These are phyloP conservation scores for Trachemys scripta DNA, from an alignment of 2,113 vertebrate species.

Conservation along the genomic window DNA sequence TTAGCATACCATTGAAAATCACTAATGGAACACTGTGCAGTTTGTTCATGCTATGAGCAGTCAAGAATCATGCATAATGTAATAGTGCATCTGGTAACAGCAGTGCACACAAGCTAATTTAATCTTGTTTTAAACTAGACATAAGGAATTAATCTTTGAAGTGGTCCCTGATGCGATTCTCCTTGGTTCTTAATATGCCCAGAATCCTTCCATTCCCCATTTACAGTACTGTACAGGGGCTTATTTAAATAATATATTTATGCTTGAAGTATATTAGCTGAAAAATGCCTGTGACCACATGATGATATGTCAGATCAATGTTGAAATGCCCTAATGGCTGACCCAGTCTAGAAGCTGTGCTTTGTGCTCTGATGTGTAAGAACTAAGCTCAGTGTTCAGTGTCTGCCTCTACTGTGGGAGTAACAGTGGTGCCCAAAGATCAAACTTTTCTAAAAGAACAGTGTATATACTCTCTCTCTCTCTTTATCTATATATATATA, in stretches of 20 bases:
- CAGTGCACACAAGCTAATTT: slow-evolving; percentile 72
- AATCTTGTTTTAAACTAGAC: slow-evolving; percentile 79
- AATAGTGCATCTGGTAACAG: slow-evolving; percentile 79
- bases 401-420: background rate
- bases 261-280: slow-evolving; percentile 66
- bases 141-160: slow-evolving; percentile 80
- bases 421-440: background rate
- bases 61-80: slow-evolving; percentile 84
- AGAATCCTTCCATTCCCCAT: slow-evolving; percentile 61
- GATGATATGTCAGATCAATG: slow-evolving; percentile 36
- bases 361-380: background rate
- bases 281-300: slow-evolving; percentile 64
- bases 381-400: slow-evolving; percentile 9
- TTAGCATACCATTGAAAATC: slow-evolving; percentile 83
- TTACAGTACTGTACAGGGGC: slow-evolving; percentile 63
- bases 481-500: background rate
- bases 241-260: slow-evolving; percentile 63
- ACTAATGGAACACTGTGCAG: slow-evolving; percentile 80
- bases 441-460: slow-evolving; percentile 41
- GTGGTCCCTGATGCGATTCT: slow-evolving; percentile 71
- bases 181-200: slow-evolving; percentile 68
- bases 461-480: background rate
- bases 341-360: background rate
- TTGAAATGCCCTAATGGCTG: slow-evolving; percentile 41
- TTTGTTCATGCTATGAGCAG: slow-evolving; percentile 75